Base-by-base conservation (phyloP, 2,888 invertebrate species). In the Odontomyia ornata region DNA sequence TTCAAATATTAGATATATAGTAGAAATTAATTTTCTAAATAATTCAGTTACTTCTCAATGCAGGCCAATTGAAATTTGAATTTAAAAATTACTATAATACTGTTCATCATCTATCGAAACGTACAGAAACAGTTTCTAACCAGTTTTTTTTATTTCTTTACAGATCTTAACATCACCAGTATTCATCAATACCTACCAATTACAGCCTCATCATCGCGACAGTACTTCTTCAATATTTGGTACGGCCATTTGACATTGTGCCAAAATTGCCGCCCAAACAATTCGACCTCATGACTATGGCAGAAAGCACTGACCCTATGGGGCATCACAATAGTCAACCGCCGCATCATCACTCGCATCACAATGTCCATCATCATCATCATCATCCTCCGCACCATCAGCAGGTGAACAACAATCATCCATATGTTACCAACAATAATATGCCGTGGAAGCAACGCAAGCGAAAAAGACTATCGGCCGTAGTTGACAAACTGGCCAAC, bases 381-480 rank as follows among this genome's bases (percentile, higher is more conserved):
- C 47, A 57, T 28, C 46, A 82, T 23, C n/a, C n/a, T n/a, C 84
- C 83, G 77, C 82, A 84, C 80, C 80, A 81, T 75, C 86, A 86
- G 78, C 83, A 87, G 82, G 83, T 88, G 83, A 88, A 91, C 83
- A 90, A 90, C 84, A 89, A 89, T 82, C 89, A 90, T 80, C 90
- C 90, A 73, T 88, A 89, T 80, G 89, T 89, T 79, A 88, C 89
- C 80, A 91, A 91, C 81, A 89, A 91, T 79, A 91, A 91, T 82
- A 89, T 90, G 87, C 88, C 90, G 82, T 84, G 88, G 85, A 92
- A 93, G 84, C 91, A 92, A 81, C 89, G 92, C 80, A 95, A 95
- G 85, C 90, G 94, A 80, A 92, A 94, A 84, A 89, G 95, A 56
- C 89, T 95, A 21, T 94, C 93, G 76, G 93, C 92, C 79, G 93